Base-by-base conservation (phyloP, 2,888 invertebrate species). In the Cephus pygmeus region DNA sequence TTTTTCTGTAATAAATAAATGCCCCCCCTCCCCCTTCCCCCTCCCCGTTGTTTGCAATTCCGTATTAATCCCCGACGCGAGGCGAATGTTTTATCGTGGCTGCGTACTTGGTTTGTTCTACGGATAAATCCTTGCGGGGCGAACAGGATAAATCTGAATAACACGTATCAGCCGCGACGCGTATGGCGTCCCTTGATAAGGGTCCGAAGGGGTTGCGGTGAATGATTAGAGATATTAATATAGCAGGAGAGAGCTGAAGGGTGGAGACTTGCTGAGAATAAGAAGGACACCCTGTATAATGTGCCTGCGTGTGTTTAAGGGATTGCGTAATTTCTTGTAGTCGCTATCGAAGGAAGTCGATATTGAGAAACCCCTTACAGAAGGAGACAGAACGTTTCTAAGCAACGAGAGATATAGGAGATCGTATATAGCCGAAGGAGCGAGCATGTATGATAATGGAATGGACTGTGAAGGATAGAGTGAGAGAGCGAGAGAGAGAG, bases 141-240 rank as follows among this genome's bases (percentile, higher is more conserved):
- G 87, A 90, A 88, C 86, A 87, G 84, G 85, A 88, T 89, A 90
- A 91, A 89, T 90, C 89, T 88, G 88, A 91, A 90, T 90, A 90
- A 88, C 88, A 87, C 88, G 86, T 88, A 89, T 89, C 88, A 88
- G 87, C 84, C 87, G 84, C 76, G 79, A 83, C 87, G 88, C 85
- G 88, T 85, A 85, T 86, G 88, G 86, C 86, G 80, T 87, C 83
- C 85, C 87, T 89, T 91, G 90, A 90, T 89, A 90, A 90, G 89
- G 90, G 90, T 90, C 84, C 84, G 84, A 89, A 88, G 88, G 91
- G 90, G 87, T 88, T 86, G 56, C 80, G 88, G 83, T 91, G 90
- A 91, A 90, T 91, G 90, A 91, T 91, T 91, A 89, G 89, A 89
- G 90, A 89, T 90, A 91, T 91, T 90, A 91, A 90, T 91, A 91